Evolutionary conservation across 1,140 invertebrate genomes (phyloP), one percentile per base, ranked within the genome.

Genomic region (Psilanteris sp.): DNA sequence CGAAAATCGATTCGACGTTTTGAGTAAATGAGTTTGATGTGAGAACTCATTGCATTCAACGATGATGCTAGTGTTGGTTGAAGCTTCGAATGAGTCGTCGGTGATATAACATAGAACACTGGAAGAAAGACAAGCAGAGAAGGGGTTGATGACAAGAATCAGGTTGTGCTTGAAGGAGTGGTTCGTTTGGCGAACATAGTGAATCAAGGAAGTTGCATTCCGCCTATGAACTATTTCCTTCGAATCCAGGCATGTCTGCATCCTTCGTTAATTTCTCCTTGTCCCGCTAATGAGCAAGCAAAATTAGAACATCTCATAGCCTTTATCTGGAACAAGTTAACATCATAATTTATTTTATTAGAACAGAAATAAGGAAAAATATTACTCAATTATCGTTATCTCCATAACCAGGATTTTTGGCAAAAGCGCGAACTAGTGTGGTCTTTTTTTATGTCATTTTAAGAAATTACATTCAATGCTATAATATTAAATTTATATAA

Each of bases 271-370:
- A 39, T 62, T 78, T 61, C 36, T 44, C 41, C 55, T 76, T 52
- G 67, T 73, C 36, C 54, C 61, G 29, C 64, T 82, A 79, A 81
- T 81, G 74, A 79, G 71, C 59, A 71, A 71, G 59, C 67, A 68
- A 72, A 80, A 81, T 80, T 78, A 80, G 79, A 77, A 62, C 55
- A 31, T 43, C 24, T 59, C 44, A 7, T 32, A 62, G 44, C 32
- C 37, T 73, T 67, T 55, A 74, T 67, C 54, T 61, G 14, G 27
- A 20, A 54, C 37, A 64, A 48, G 55, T 59, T 29, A 32, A 31
- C 8, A 37, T 9, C 7, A 20, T 18, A 8, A 27, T 16, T 27
- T 29, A n/a, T 36, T 54, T 37, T 32, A 32, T 32, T 26, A 20
- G 18, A 3, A 20, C 18, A n/a, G n/a, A n/a, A n/a, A n/a, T n/a